Percentiles rank a stretch among this genome's conserved stretches.
These are phyloP conservation scores for Ruditapes philippinarum DNA, from an alignment of 1,140 invertebrate species.

Conservation along the genomic window DNA sequence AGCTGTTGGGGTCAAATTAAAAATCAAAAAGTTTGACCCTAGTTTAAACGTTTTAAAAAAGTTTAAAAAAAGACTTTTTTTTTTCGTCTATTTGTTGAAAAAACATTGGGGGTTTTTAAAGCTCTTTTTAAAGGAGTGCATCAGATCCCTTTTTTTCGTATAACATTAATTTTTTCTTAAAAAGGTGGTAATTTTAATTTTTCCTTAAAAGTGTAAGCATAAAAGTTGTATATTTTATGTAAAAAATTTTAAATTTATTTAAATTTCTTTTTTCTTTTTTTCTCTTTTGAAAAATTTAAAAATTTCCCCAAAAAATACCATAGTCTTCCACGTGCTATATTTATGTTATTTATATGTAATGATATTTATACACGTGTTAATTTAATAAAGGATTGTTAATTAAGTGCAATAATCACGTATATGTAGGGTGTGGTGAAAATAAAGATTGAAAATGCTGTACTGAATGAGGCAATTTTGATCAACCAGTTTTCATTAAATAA, in stretches of 20 bases:
- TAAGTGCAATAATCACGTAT: slow-evolving; percentile 49
- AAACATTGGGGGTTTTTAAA: too few relatives aligned
- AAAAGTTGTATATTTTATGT: too few relatives aligned
- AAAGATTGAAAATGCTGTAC: background rate
- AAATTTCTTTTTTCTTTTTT: background rate
- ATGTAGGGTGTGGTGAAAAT: slow-evolving; percentile 13
- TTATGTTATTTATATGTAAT: background rate
- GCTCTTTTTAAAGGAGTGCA: too few relatives aligned
- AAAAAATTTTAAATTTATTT: background rate
- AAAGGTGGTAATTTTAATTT: background rate
- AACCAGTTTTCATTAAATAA: slow-evolving; percentile 45
- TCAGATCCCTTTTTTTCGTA: too few relatives aligned
- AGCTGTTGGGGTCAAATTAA: background rate
- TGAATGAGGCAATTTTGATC: background rate
- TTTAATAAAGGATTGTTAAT: background rate
- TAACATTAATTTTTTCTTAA: background rate
- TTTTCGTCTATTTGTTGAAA: too few relatives aligned
- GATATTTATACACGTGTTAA: slow-evolving; percentile 15
- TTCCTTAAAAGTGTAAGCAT: background rate
- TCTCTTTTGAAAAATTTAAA: background rate
- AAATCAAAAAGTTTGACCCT: background rate
- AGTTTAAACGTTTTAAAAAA: too few relatives aligned
- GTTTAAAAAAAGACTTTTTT: too few relatives aligned
- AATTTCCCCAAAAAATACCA: background rate
- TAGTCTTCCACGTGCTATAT: background rate